Base-by-base conservation (phyloP, 1,140 invertebrate species). In the Alviniconcha marisindica region DNA sequence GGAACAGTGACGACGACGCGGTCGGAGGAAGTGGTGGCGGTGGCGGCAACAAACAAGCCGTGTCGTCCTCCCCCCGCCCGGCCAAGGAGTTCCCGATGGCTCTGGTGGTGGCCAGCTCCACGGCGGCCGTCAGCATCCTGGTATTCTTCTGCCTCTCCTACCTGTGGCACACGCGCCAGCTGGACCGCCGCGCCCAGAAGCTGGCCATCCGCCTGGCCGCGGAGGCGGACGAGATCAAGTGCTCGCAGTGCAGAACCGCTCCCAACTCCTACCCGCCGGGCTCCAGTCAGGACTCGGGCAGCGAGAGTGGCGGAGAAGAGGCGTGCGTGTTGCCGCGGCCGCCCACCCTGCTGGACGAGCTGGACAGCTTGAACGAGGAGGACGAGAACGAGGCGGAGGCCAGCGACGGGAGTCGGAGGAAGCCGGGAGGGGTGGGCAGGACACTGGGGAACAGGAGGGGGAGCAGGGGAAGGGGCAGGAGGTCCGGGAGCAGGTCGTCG, bases 111-210 rank as follows among this genome's bases (percentile, higher is more conserved):
- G 86, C 86, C 78, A 80, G 77, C 71, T 81, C 84, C 10, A 71
- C 83, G 14, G 86, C 80, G 14, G 86, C 86, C n/a, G 82, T 85
- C 77, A 73, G 78, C 74, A 85, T 87, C 44, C 82, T 87, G 21
- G 63, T 87, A n/a, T 87, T 87, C 71, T 87, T 87, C 71, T 82
- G 82, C 40, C 24, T 85, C 5, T 73, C 86, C 48, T 87, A 87
- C 73, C 54, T 77, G 15, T 87, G 86, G 86, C 86, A 87, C 73
- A 83, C 86, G 24, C 77, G 60, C 21, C 84, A 87, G 56, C 76
- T 87, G 56, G 86, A 87, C 84, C 83, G 80, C 24, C 71, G 84
- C n/a, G 86, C 86, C 42, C 74, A 81, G 80, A 85, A 85, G 40
- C 76, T 87, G 38, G 86, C 86, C 71, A 87, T 87, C 54, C 78